phyloP scores from a whole-genome alignment of 2,797 vertebrate species.

The Micromesistius poutassou region DNA sequence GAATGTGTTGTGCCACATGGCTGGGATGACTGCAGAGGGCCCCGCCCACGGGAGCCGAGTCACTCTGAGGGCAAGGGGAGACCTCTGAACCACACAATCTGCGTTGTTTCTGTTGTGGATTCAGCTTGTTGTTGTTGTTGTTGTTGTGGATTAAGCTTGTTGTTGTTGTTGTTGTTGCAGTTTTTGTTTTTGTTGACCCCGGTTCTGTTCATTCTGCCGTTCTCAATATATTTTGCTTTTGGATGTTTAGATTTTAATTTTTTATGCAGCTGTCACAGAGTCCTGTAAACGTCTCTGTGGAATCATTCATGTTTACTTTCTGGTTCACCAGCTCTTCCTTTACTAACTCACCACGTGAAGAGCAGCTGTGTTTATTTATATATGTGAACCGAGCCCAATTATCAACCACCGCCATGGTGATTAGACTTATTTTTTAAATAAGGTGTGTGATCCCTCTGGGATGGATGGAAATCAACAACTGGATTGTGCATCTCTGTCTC shows the following conservation, averaged over 20 bases:
- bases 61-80: conserved; percentile 49
- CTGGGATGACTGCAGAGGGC: conserved; percentile 56
- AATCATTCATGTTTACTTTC: not conserved
- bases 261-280: too few species aligned
- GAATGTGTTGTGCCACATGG: conserved; percentile 65
- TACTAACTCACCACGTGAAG: not conserved
- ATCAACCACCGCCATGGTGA: not conserved
- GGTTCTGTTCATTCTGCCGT: not conserved
- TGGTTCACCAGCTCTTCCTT: not conserved
- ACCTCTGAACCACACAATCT: conserved; percentile 34
- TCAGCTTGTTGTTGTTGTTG: conserved; percentile 17
- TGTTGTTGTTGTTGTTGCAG: conserved; percentile 2
- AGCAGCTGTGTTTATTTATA: not conserved
- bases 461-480: not conserved
- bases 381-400: not conserved
- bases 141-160: conserved; percentile 20
- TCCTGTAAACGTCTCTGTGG: not conserved
- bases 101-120: conserved; percentile 14
- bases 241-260: not conserved
- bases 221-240: not conserved
- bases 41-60: conserved; percentile 39
- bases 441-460: not conserved
- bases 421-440: not conserved
- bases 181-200: not conserved
- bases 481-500: not conserved